Conservation (phyloP, 1,140 invertebrate genomes). For the Drosophila sproati region DNA sequence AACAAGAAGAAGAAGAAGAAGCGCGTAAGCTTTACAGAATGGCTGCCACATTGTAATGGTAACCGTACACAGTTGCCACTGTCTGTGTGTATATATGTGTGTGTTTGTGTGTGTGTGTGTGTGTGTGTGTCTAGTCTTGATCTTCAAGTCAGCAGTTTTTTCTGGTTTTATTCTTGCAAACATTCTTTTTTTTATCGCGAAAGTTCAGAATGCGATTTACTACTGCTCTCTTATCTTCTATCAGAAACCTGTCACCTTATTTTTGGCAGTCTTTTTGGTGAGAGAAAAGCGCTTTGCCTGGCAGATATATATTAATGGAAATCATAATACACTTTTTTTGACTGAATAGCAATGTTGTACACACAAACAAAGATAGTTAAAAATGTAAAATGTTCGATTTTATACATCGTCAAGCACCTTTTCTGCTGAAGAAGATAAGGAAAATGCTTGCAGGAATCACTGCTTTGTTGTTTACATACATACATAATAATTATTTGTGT, state of each 20-base stretch:
- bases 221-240: too few relatives aligned
- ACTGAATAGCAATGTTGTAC: too few relatives aligned
- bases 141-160: not conserved
- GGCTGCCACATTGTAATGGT: constrained; percentile 26
- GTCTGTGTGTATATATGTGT: constrained; percentile 3
- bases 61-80: constrained; percentile 1
- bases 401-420: too few relatives aligned
- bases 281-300: too few relatives aligned
- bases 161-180: not conserved
- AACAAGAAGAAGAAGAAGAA: constrained; percentile 54
- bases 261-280: too few relatives aligned
- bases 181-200: constrained; percentile 19
- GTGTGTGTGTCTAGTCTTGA: constrained; percentile 5
- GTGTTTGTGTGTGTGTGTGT: constrained; percentile 4
- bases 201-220: not conserved
- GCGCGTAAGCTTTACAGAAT: constrained; percentile 40
- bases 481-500: constrained; percentile 19
- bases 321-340: too few relatives aligned
- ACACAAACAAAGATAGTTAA: not conserved
- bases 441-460: not conserved
- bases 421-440: not conserved
- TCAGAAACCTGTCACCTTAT: too few relatives aligned
- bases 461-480: constrained; percentile 1
- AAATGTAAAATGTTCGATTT: not conserved
- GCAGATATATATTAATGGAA: too few relatives aligned